Evolutionary conservation across 2,888 invertebrate genomes (phyloP).

Genomic region (Melinaea menophilus): DNA sequence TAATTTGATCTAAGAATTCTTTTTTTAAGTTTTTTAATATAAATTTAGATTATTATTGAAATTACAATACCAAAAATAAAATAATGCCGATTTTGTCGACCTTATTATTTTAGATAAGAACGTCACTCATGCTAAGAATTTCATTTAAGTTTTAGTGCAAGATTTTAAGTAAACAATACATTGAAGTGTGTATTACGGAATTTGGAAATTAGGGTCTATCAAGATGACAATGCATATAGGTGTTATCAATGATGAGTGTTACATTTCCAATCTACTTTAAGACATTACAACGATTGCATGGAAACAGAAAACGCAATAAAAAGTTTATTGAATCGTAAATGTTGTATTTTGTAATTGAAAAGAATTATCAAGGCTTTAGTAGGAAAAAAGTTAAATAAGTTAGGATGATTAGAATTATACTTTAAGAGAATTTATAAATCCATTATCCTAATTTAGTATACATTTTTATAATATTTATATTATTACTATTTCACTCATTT

Average conservation of each 20-base stretch:
- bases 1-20: no score
- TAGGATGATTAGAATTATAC: no score
- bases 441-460: no score
- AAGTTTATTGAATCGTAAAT: background rate
- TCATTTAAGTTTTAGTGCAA: slow-evolving; percentile 3
- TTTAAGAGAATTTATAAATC: no score
- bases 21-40: no score
- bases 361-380: no score
- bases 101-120: background rate
- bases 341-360: background rate
- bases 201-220: slow-evolving; percentile 18
- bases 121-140: background rate
- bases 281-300: background rate
- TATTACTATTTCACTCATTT: no score
- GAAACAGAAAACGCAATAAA: slow-evolving; percentile 1
- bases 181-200: slow-evolving; percentile 15
- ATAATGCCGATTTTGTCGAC: no score
- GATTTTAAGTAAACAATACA: slow-evolving; percentile 26
- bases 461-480: no score
- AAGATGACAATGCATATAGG: slow-evolving; percentile 17
- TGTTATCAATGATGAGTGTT: background rate
- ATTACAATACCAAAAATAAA: no score
- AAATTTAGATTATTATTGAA: no score
- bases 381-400: no score
- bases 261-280: background rate